Conservation (phyloP, 2,797 vertebrate genomes). For the Margarornis squamiger region DNA sequence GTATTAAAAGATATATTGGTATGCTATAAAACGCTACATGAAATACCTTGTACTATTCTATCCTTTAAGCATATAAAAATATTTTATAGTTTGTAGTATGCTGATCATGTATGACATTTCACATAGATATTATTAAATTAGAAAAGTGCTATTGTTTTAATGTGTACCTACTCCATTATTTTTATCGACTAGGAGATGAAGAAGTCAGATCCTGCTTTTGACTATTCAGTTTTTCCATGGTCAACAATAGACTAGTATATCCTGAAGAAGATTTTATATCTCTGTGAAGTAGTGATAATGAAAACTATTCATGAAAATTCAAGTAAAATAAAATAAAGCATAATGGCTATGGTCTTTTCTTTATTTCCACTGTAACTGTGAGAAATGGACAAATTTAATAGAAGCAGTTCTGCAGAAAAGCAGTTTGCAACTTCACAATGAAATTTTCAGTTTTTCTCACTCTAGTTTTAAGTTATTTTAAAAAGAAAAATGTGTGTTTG, state of each 20-base stretch:
- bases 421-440: neutral
- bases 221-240: neutral
- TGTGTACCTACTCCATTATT: neutral
- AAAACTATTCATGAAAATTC: neutral
- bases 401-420: neutral
- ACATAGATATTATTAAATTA: neutral
- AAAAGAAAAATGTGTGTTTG: slow-evolving; percentile 3
- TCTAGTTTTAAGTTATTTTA: neutral
- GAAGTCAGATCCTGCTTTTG: neutral
- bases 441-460: slow-evolving; percentile 20
- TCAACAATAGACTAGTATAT: neutral
- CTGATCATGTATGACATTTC: neutral
- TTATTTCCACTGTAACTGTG: neutral
- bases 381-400: neutral
- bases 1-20: neutral
- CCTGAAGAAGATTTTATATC: neutral
- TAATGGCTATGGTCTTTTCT: neutral
- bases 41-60: neutral
- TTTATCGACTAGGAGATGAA: neutral
- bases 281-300: neutral
- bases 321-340: neutral
- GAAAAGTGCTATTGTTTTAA: neutral
- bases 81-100: neutral
- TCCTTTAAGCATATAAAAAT: neutral
- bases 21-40: neutral